Evolutionary conservation across 2,888 invertebrate genomes (phyloP).

Genomic region (Acronicta leporina): DNA sequence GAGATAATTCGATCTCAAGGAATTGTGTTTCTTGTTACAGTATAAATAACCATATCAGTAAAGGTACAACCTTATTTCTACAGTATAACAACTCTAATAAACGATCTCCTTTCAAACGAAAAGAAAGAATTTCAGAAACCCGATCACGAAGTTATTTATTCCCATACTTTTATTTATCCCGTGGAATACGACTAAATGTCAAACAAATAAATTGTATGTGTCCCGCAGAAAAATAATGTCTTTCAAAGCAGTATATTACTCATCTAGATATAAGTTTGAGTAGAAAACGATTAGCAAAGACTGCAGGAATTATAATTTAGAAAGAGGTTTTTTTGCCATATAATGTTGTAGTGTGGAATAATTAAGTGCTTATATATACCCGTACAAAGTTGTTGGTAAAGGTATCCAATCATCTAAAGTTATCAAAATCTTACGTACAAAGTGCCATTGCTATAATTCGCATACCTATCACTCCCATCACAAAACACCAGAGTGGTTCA

Average conservation of each 20-base stretch:
- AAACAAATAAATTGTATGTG: conserved; percentile 75
- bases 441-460: not conserved
- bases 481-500: conserved; percentile 6
- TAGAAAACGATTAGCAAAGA: not conserved
- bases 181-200: conserved; percentile 75
- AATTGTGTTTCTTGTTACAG: not conserved
- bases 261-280: conserved; percentile 35
- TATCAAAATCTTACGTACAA: not conserved
- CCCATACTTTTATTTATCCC: conserved; percentile 67
- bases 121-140: conserved; percentile 52
- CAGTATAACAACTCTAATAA: conserved; percentile 22
- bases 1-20: too few relatives aligned
- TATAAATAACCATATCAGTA: not conserved
- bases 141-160: conserved; percentile 54
- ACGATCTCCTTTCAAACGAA: conserved; percentile 14
- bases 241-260: conserved; percentile 68
- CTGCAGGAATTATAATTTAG: too few relatives aligned
- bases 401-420: too few relatives aligned
- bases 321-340: too few relatives aligned
- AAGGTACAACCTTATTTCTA: not conserved
- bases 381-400: too few relatives aligned
- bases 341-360: too few relatives aligned
- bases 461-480: conserved; percentile 16
- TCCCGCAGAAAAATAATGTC: conserved; percentile 63
- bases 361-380: too few relatives aligned